Evolutionary conservation across 2,888 invertebrate genomes (phyloP).

Genomic region (Choreutis nemorana): DNA sequence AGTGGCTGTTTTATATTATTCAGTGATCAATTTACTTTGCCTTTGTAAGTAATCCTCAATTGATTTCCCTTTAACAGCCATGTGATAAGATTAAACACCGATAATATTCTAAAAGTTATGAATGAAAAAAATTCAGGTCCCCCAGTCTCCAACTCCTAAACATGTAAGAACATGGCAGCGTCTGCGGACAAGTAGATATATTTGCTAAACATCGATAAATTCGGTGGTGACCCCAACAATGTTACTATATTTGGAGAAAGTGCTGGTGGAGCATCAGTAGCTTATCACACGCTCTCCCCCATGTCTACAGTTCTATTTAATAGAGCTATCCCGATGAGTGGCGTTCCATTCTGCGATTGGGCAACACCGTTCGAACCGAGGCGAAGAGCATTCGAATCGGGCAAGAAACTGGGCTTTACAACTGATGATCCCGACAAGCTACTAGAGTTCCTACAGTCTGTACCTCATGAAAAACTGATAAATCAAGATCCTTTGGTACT

Average conservation of each 20-base stretch:
- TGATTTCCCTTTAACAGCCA: too few species aligned
- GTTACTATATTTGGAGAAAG: constrained; percentile 33
- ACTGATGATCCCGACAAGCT: constrained; percentile 18
- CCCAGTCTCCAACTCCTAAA: too few species aligned
- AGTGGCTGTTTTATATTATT: too few species aligned
- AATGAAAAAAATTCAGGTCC: too few species aligned
- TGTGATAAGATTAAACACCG: too few species aligned
- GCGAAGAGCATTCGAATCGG: constrained; percentile 17
- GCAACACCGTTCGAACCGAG: constrained; percentile 15
- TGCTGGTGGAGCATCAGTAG: constrained; percentile 25
- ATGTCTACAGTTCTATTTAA: constrained; percentile 32
- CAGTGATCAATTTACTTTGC: too few species aligned
- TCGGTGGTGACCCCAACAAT: constrained; percentile 27
- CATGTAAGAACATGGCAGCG: too few species aligned
- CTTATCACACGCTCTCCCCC: constrained; percentile 27
- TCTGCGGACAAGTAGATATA: too few species aligned
- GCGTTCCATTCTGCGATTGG: constrained; percentile 22
- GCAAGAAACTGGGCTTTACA: constrained; percentile 17
- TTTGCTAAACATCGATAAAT: constrained; percentile 25
- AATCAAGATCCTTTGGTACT: constrained; percentile 9
- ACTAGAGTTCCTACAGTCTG: constrained; percentile 19
- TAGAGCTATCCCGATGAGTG: constrained; percentile 32
- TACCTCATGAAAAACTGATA: constrained; percentile 17
- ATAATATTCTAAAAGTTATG: too few species aligned
- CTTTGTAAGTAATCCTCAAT: too few species aligned